Base-by-base conservation (phyloP, 2,797 vertebrate genomes). In the Hemibagrus guttatus region DNA sequence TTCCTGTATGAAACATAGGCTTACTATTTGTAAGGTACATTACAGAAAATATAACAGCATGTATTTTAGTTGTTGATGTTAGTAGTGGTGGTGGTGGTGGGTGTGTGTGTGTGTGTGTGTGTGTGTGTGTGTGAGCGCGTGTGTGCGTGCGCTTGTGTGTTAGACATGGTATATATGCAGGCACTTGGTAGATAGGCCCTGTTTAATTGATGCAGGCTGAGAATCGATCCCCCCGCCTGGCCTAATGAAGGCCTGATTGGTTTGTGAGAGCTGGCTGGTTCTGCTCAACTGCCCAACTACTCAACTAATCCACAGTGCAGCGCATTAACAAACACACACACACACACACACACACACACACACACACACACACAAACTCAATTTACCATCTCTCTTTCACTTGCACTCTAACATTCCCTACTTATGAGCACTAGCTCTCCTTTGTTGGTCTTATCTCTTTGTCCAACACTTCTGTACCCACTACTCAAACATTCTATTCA, bases 181-280 rank as follows among this genome's bases (percentile, higher is more conserved):
- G 89, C 74, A 69, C 78, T 87, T 78, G 84, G 85, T 91, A 86
- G 87, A 86, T 91, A 91, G 89, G 93, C 91, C 92, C 92, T 95
- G 95, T 95, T 96, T 96, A 96, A 96, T 96, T 96, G 96, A 96
- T 96, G 95, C 94, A 88, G 95, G 95, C 95, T 95, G 94, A 94
- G 93, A 95, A 96, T 96, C 96, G 95, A 96, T 96, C 95, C 94
- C 93, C 94, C 95, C 95, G 95, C 96, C 94, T 92, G 91, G 93
- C 93, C 95, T 96, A 96, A 96, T 96, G 95, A 96, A 96, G 96
- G 94, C 94, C 95, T 96, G 96, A 96, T 96, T 96, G 96, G 96
- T 96, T 96, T 96, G 96, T 95, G 95, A 96, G 95, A 93, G 95
- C 94, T 95, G 95, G 94, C 94, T 95, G 95, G 95, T 96, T 96